A percentile compares a stretch with the other conserved stretches of the same genome.
These are phyloP conservation scores for Dasypolia templi DNA, from an alignment of 2,888 invertebrate species.

Conservation along the genomic window DNA sequence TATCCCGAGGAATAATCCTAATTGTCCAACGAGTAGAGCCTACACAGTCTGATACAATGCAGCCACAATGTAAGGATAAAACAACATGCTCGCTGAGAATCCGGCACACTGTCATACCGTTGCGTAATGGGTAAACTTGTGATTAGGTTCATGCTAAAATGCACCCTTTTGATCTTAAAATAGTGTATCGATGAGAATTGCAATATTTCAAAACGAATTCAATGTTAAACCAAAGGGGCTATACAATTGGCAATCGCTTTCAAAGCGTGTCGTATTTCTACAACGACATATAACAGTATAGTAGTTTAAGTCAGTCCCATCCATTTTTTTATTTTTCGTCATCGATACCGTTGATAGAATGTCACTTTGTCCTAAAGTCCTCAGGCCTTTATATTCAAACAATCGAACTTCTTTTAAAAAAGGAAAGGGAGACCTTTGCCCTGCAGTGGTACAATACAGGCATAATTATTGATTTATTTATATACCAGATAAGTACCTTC, in stretches of 20 bases:
- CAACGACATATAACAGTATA: neutral
- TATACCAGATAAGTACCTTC: neutral
- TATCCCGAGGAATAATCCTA: slow-evolving; percentile 40
- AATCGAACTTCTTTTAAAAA: neutral
- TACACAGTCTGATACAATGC: slow-evolving; percentile 43
- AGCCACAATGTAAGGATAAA: slow-evolving; percentile 43
- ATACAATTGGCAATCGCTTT: neutral
- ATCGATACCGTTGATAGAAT: neutral
- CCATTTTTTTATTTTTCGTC: neutral
- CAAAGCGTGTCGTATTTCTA: neutral
- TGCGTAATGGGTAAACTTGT: neutral
- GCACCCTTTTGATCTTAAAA: neutral
- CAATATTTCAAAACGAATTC: neutral
- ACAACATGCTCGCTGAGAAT: slow-evolving; percentile 18
- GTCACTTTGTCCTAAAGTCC: neutral
- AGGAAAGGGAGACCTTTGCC: neutral
- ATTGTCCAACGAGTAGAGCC: slow-evolving; percentile 36
- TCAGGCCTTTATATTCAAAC: neutral
- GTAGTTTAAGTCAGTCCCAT: neutral
- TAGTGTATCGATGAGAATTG: neutral
- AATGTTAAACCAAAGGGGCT: neutral
- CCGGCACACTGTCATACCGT: slow-evolving; percentile 32
- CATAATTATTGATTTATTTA: neutral
- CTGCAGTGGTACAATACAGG: neutral
- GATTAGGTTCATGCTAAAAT: neutral